Conservation (phyloP, 2,888 invertebrate species). For the Lithophane semibrunnea region DNA sequence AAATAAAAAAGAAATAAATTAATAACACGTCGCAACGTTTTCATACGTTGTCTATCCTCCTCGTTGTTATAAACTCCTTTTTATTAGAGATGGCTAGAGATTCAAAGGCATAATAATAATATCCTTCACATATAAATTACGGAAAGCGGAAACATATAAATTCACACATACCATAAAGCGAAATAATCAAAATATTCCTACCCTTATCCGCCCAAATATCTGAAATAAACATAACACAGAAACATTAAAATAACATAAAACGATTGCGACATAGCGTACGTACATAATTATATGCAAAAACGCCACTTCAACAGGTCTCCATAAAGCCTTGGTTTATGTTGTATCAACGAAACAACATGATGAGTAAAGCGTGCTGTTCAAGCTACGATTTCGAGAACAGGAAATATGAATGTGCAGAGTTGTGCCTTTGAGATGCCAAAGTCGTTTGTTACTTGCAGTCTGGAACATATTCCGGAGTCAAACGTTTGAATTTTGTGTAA, state of each 20-base stretch:
- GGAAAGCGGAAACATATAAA: not conserved
- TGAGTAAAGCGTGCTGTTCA: conserved; percentile 58
- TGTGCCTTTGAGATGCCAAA: conserved; percentile 45
- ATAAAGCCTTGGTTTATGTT: conserved; percentile 65
- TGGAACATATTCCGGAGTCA: conserved; percentile 31
- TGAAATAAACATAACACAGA: conserved; percentile 51
- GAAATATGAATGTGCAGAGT: conserved; percentile 50
- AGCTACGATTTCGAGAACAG: conserved; percentile 44
- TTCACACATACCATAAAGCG: conserved; percentile 29
- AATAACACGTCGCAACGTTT: not conserved
- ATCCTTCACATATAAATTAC: not conserved
- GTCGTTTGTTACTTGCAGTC: conserved; percentile 37
- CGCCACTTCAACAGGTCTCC: conserved; percentile 73
- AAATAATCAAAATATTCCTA: conserved; percentile 30
- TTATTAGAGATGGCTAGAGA: not conserved
- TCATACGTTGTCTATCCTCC: not conserved
- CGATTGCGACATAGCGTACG: conserved; percentile 46
- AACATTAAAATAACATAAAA: conserved; percentile 61
- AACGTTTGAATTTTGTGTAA: conserved; percentile 9
- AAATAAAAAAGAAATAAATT: too few species aligned
- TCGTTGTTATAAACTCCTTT: not conserved
- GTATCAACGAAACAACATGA: conserved; percentile 62
- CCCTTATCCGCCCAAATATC: conserved; percentile 54
- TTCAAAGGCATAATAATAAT: not conserved
- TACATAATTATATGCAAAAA: conserved; percentile 67